Conservation (phyloP, 2,113 vertebrate genomes). For the Cathartes aura region DNA sequence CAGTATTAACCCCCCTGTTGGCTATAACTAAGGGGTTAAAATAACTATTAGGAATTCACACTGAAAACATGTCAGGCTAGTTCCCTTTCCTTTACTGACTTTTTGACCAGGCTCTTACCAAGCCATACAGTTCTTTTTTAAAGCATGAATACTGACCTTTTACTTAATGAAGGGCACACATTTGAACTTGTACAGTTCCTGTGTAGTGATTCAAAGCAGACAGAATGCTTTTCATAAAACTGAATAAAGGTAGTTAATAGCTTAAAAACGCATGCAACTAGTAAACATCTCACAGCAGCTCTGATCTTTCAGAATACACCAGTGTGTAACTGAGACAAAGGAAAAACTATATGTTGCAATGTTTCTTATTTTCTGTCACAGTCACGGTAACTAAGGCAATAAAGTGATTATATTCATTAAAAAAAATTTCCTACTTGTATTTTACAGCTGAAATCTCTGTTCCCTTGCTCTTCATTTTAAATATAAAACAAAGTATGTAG, state of each 20-base stretch:
- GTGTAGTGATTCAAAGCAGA: neutral
- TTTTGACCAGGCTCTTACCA: conserved; percentile 17
- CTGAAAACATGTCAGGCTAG: conserved; percentile 33
- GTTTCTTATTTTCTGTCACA: neutral
- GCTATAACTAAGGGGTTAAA: conserved; percentile 63
- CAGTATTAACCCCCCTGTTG: conserved; percentile 34
- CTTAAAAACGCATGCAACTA: neutral
- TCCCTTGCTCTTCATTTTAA: neutral
- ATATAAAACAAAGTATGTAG: neutral
- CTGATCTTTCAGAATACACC: neutral
- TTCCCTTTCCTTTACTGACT: neutral
- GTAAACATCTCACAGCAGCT: neutral
- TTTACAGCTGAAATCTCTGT: neutral
- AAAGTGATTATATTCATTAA: neutral
- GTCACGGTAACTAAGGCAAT: neutral
- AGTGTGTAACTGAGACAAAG: neutral
- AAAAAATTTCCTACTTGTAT: neutral
- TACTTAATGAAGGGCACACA: neutral
- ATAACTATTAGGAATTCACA: conserved; percentile 62
- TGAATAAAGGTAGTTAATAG: neutral
- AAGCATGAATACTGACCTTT: neutral
- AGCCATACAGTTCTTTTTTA: neutral
- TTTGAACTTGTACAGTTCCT: neutral
- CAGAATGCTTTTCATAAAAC: neutral
- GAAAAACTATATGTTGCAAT: neutral